Base-by-base conservation (phyloP, 2,113 vertebrate species). In the Chaetodon auriga region DNA sequence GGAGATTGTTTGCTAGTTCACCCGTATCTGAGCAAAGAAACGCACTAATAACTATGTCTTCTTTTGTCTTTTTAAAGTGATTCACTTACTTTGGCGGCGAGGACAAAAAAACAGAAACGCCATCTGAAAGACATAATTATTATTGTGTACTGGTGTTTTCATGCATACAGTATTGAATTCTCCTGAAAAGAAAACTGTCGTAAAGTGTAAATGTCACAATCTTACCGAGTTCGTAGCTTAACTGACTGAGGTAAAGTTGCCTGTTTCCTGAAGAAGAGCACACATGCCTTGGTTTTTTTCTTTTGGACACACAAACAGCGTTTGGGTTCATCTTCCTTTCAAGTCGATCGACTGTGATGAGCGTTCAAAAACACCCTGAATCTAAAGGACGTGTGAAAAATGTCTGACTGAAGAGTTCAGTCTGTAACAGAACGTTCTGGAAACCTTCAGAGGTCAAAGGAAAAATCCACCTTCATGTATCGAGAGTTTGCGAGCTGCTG, bases 231-330 rank as follows among this genome's bases (percentile, higher is more conserved):
- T 78, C 62, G 78, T 83, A 84, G 83, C 87, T 92, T 75, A 77
- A 84, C 77, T 73, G 88, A 87, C 90, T 93, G 92, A 93, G 92
- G 91, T 92, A 92, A 89, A 82, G 89, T 93, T 86, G 87, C 87
- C 85, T 65, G 86, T 85, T 92, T 93, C 92, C 92, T 92, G 92
- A 92, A 92, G 87, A 46, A 82, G 69, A 90, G 84, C 85, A 75
- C 75, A 65, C 77, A n/a, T 60, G 73, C 75, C 21, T 41, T 75
- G 75, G 23, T n/a, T 21, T 73, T 12, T 25, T 45, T 55, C 7
- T 65, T 72, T 84, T 86, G 79, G 83, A 81, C 35, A 80, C 71
- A 43, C 49, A 46, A 60, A 63, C 8, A 9, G 73, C 19, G 7
- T 84, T 75, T 65, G 75, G 75, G 82, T 84, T 89, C 51, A 54